Evolutionary conservation across 2,113 vertebrate genomes (phyloP).

Genomic region (Eclectus roratus): DNA sequence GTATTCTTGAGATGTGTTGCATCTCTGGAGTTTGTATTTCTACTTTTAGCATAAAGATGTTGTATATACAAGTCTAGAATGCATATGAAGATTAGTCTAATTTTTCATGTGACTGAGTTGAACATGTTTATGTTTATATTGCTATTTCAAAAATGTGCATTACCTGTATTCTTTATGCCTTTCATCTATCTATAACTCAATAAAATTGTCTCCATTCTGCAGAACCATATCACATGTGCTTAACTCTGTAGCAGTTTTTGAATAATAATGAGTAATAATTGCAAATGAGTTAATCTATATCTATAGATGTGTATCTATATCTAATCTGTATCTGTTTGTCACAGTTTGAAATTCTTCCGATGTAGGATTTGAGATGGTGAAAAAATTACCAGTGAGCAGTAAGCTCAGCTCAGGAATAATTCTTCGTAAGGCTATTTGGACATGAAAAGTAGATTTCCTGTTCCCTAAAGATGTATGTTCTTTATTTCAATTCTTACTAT

Average conservation of each 20-base stretch:
- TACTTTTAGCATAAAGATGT: background rate
- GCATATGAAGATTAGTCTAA: background rate
- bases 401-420: background rate
- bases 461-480: background rate
- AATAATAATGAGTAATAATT: background rate
- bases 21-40: conserved; percentile 30
- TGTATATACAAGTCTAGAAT: conserved; percentile 26
- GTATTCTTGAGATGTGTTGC: conserved; percentile 8
- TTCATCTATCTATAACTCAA: conserved; percentile 33
- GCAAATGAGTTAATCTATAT: background rate
- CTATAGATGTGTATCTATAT: background rate
- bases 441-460: background rate
- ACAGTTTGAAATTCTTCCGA: background rate
- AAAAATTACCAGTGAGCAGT: background rate
- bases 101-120: conserved; percentile 49
- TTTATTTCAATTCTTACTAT: background rate
- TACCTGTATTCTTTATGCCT: conserved; percentile 53
- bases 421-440: background rate
- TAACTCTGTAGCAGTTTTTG: background rate
- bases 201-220: conserved; percentile 34
- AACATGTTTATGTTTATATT: conserved; percentile 44
- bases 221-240: background rate
- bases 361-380: background rate
- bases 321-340: background rate
- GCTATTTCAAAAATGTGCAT: conserved; percentile 44